Conservation (phyloP, 2,113 vertebrate species). For the Poeciliopsis prolifica region DNA sequence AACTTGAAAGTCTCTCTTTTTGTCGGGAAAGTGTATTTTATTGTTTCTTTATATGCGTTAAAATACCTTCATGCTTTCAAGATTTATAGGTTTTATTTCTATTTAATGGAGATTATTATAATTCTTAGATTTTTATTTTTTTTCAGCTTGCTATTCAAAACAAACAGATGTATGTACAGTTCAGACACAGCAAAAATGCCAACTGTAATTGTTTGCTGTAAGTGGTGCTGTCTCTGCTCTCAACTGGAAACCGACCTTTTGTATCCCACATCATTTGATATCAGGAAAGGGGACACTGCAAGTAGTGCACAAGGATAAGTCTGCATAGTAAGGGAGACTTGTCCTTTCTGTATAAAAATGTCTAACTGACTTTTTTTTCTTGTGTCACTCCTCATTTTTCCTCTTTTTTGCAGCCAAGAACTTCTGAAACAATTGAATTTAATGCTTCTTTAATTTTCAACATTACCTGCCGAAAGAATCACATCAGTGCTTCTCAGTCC, state of each 20-base stretch:
- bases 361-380: not conserved
- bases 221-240: not conserved
- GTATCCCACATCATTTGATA: too few species aligned
- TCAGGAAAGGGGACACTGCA: not conserved
- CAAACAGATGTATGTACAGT: not conserved
- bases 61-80: too few species aligned
- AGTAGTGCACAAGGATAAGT: not conserved
- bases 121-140: not conserved
- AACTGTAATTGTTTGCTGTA: not conserved
- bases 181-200: not conserved
- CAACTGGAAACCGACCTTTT: not conserved
- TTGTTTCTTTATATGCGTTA: too few species aligned
- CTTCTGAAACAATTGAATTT: not conserved
- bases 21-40: not conserved
- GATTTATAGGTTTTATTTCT: not conserved
- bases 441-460: not conserved
- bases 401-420: not conserved
- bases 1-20: not conserved
- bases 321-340: not conserved
- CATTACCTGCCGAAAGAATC: not conserved
- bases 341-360: not conserved
- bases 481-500: not conserved
- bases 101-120: slow-evolving; percentile 12
- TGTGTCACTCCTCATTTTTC: not conserved
- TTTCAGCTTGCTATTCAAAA: slow-evolving; percentile 7